Evolutionary conservation across 2,113 vertebrate species (phyloP).

Genomic region (Chitala chitala): DNA sequence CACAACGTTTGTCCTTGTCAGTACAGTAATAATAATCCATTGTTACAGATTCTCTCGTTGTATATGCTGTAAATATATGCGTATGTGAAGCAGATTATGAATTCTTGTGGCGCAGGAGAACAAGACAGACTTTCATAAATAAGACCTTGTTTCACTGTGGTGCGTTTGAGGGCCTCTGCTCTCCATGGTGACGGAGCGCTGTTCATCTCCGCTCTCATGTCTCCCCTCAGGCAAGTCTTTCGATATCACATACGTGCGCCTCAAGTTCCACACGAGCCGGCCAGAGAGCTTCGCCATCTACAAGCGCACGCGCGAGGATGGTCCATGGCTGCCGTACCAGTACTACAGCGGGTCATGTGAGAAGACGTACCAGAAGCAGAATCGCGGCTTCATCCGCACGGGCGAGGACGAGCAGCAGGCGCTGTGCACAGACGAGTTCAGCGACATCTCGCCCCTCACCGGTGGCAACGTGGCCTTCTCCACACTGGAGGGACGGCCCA

Average conservation of each 20-base stretch:
- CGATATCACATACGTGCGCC: constrained; percentile 92
- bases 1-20: too few relatives aligned
- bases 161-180: too few relatives aligned
- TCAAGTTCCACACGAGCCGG: constrained; percentile 96
- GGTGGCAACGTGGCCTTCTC: constrained; percentile 96
- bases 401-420: constrained; percentile 91
- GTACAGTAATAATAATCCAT: too few relatives aligned
- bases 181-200: too few relatives aligned
- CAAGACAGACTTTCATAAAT: too few relatives aligned
- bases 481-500: constrained; percentile 87
- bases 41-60: too few relatives aligned
- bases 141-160: too few relatives aligned
- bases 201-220: not conserved
- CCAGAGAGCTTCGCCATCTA: constrained; percentile 95
- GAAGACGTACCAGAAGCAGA: constrained; percentile 80
- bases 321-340: constrained; percentile 88
- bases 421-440: constrained; percentile 93
- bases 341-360: constrained; percentile 96
- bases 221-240: constrained; percentile 79
- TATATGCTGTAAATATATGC: too few relatives aligned
- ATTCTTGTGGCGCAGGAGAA: too few relatives aligned
- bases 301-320: constrained; percentile 76
- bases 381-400: constrained; percentile 80
- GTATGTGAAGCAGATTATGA: too few relatives aligned
- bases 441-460: constrained; percentile 94